phyloP scores from a whole-genome alignment of 1,140 invertebrate species.

The Mercenaria mercenaria region DNA sequence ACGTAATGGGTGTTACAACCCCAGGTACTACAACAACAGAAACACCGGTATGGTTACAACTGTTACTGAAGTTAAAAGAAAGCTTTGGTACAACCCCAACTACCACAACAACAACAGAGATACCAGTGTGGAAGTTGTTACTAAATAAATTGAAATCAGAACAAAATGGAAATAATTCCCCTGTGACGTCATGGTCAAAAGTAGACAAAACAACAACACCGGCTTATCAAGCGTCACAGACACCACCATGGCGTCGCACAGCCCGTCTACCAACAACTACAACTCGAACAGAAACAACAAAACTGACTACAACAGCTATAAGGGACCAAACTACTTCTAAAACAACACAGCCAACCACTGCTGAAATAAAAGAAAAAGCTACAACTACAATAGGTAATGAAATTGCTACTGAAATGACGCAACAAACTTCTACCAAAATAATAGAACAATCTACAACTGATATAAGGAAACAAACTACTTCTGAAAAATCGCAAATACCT shows the following conservation, averaged over 20 bases:
- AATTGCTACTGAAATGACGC: neutral
- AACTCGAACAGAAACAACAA: neutral
- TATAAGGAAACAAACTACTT: neutral
- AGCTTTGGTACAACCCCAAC: neutral
- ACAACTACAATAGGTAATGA: neutral
- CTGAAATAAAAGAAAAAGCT: neutral
- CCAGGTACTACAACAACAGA: neutral
- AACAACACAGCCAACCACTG: neutral
- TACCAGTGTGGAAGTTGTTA: conserved; percentile 53
- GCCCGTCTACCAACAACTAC: neutral
- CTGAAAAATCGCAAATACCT: neutral
- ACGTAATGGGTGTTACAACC: neutral
- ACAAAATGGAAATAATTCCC: neutral
- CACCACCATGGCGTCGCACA: neutral
- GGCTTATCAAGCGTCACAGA: neutral
- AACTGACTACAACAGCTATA: neutral
- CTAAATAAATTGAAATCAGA: conserved; percentile 7
- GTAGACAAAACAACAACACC: neutral
- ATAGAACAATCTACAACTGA: neutral
- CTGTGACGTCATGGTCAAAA: neutral
- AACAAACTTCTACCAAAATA: neutral
- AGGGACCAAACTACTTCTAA: neutral
- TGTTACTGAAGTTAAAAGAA: neutral
- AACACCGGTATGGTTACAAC: neutral
- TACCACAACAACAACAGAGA: conserved; percentile 43